These are phyloP conservation scores for Gallinago jamesoni DNA, from an alignment of 2,113 vertebrate genomes.

Conservation along the genomic window DNA sequence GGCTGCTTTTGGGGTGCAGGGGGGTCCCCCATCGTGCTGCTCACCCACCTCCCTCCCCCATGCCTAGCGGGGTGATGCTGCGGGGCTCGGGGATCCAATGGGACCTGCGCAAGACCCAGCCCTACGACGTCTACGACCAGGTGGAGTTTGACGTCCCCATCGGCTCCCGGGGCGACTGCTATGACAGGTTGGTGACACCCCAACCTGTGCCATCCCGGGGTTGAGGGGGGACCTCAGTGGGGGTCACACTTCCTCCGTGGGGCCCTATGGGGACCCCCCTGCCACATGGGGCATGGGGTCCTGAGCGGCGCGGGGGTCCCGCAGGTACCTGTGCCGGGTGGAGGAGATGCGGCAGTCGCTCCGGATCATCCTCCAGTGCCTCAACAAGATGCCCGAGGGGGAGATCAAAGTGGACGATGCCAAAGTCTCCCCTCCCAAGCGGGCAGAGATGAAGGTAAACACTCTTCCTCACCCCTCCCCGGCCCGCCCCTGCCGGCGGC, in stretches of 20 bases:
- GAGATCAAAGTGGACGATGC: constrained; percentile 97
- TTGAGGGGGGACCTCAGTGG: too few relatives aligned
- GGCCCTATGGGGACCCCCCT: fast-evolving
- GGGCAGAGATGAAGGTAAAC: constrained; percentile 95
- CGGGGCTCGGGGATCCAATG: constrained; percentile 94
- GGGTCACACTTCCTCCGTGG: not conserved
- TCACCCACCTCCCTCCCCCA: not conserved
- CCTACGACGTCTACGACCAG: constrained; percentile 92
- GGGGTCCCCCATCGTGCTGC: not conserved
- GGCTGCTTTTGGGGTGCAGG: too few relatives aligned
- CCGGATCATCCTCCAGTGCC: constrained; percentile 86
- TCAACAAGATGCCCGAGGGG: constrained; percentile 95
- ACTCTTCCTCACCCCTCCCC: fast-evolving
- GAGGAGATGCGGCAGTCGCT: constrained; percentile 97
- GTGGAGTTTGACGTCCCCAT: constrained; percentile 93
- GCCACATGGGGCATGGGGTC: fast-evolving
- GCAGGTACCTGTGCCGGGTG: constrained; percentile 89
- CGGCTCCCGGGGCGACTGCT: constrained; percentile 89
- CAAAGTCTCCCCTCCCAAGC: constrained; percentile 92
- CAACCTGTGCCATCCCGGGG: too few relatives aligned
- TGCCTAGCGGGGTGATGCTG: constrained; percentile 90
- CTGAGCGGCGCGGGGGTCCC: not conserved
- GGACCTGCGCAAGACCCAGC: constrained; percentile 93
- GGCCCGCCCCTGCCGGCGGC: fast-evolving
- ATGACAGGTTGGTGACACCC: constrained; percentile 79